phyloP scores from a whole-genome alignment of 1,140 invertebrate species.

The Steinernema feltiae region DNA sequence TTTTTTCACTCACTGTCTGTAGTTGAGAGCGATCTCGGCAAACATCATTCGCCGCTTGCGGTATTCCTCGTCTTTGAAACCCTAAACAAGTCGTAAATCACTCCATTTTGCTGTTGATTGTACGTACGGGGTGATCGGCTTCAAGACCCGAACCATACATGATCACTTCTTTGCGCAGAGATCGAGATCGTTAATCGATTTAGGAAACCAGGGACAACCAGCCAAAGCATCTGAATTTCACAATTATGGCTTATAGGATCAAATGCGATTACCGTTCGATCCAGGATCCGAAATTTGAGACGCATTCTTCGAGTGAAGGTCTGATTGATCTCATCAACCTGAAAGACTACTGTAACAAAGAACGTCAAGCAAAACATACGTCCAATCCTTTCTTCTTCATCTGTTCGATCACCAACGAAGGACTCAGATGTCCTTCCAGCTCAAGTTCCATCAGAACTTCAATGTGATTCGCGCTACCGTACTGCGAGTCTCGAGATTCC shows the following conservation, averaged over 20 bases:
- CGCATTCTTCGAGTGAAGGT: conserved; percentile 45
- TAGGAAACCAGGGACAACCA: conserved; percentile 90
- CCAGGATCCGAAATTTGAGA: conserved; percentile 50
- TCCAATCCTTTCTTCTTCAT: conserved; percentile 40
- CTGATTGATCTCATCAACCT: conserved; percentile 49
- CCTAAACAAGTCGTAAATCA: conserved; percentile 62
- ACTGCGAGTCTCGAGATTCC: conserved; percentile 55
- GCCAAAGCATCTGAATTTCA: conserved; percentile 55
- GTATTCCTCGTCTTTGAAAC: conserved; percentile 94
- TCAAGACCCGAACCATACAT: conserved; percentile 90
- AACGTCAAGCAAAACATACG: conserved; percentile 5
- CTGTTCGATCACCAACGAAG: conserved; percentile 38
- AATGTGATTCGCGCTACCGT: conserved; percentile 33
- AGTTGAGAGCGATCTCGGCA: conserved; percentile 84
- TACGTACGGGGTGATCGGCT: conserved; percentile 85
- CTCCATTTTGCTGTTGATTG: background rate
- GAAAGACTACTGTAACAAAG: conserved; percentile 4
- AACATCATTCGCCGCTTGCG: conserved; percentile 83
- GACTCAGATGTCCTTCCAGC: conserved; percentile 20
- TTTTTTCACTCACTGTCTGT: conserved; percentile 74
- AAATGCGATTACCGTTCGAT: conserved; percentile 35
- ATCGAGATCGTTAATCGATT: conserved; percentile 87
- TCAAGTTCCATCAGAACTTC: conserved; percentile 54
- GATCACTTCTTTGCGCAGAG: conserved; percentile 73
- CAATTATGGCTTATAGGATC: conserved; percentile 13